Evolutionary conservation across 2,113 vertebrate genomes (phyloP), one percentile per base, ranked within the genome.

Genomic region (Pao palembangensis): DNA sequence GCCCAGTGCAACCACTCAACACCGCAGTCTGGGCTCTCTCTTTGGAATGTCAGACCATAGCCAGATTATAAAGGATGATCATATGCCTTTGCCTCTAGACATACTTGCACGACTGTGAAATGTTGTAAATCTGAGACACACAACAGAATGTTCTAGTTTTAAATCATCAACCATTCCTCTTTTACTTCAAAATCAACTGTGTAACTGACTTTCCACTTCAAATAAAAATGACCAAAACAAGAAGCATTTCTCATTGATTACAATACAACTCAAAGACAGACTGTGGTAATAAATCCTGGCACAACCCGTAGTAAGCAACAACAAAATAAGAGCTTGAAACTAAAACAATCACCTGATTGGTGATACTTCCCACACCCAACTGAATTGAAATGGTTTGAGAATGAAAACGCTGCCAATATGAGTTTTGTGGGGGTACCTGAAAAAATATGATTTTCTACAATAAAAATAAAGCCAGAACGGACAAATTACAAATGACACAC

Each of bases 401-500:
- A 61, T 14, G 53, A 17, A 67, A 28, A 38, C 2, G 34, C 11
- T 38, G 34, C 34, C 42, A 34, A 47, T 49, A 43, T 65, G 55
- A 34, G 67, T 73, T 54, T 67, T 61, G 60, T 51, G 54, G 47
- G 11, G 34, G 34, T 12, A 38, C 34, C 34, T 38, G 52, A 51
- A 60, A 76, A 69, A 65, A 67, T 55, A 50, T 69, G 55, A 57
- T 57, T 63, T 69, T 70, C 50, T 38, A 38, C 28, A 79, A 6
- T 55, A 47, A 79, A 57, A 43, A 4, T 23, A 49, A 57, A 56
- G 73, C 51, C 10, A 47, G 55, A 51, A 34, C 47, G 48, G 5
- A 61, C 31, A 54, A 19, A 49, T 65, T 12, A 67, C 19, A 10
- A 69, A 69, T 51, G 51, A 67, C 11, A 51, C 46, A 98, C 97